phyloP scores from a whole-genome alignment of 1,140 invertebrate species.

The Drosophila bifasciata region DNA sequence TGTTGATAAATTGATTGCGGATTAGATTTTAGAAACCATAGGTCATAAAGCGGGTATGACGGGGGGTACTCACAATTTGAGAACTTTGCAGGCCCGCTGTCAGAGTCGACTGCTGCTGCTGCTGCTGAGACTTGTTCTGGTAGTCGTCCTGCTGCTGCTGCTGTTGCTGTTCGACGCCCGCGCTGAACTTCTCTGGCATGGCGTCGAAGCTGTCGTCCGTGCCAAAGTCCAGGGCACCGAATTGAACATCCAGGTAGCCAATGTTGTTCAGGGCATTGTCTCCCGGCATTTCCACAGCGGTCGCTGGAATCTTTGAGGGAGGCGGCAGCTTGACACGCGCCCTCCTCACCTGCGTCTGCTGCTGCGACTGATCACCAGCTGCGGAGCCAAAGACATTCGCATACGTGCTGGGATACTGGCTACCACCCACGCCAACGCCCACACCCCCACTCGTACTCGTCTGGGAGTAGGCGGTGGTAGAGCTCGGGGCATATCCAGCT shows the following conservation, averaged over 20 bases:
- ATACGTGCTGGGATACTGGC: slow-evolving; percentile 70
- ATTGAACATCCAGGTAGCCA: slow-evolving; percentile 95
- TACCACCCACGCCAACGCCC: slow-evolving; percentile 7
- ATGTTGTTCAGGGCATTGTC: slow-evolving; percentile 89
- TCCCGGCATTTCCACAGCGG: slow-evolving; percentile 97
- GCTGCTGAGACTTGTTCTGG: slow-evolving; percentile 74
- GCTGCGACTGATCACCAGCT: slow-evolving; percentile 70
- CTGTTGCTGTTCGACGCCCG: slow-evolving; percentile 71
- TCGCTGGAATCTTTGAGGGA: slow-evolving; percentile 96
- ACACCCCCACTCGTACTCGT: slow-evolving; percentile 24
- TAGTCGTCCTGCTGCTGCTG: slow-evolving; percentile 76
- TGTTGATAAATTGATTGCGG: slow-evolving; percentile 18
- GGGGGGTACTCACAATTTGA: slow-evolving; percentile 74
- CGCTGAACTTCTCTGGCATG: slow-evolving; percentile 85
- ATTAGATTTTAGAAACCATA: background rate
- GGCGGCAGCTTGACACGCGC: slow-evolving; percentile 92
- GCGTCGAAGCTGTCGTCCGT: slow-evolving; percentile 86
- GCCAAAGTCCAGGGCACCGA: slow-evolving; percentile 95
- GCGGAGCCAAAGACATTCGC: slow-evolving; percentile 75
- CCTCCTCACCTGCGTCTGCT: slow-evolving; percentile 88
- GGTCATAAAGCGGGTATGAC: background rate
- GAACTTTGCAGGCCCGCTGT: slow-evolving; percentile 75
- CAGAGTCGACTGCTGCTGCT: slow-evolving; percentile 67
- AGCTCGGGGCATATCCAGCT: slow-evolving; percentile 38
- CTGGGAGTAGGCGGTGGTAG: slow-evolving; percentile 42